Evolutionary conservation across 2,797 vertebrate species (phyloP).

Genomic region (Cephalopachus bancanus): DNA sequence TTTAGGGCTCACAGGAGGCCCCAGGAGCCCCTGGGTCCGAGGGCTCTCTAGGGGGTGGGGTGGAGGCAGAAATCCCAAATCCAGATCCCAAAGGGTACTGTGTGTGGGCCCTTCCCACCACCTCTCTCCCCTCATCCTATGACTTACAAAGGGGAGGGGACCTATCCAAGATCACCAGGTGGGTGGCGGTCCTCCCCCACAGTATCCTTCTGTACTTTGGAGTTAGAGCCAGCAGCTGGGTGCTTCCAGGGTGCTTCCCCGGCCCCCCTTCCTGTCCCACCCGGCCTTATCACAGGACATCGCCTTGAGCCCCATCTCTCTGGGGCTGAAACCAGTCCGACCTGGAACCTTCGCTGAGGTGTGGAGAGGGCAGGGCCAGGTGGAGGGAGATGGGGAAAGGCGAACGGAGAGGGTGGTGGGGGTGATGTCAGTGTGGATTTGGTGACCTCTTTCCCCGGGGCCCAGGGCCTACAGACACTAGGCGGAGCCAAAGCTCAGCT

Average conservation of each 20-base stretch:
- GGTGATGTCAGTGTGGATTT: not conserved
- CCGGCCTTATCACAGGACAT: not conserved
- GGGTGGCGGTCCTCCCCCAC: not conserved
- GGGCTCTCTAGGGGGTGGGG: not conserved
- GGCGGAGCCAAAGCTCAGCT: not conserved
- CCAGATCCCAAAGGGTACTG: not conserved
- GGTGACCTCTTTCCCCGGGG: not conserved
- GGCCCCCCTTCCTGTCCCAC: not conserved
- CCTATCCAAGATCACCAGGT: not conserved
- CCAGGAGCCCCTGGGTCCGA: not conserved
- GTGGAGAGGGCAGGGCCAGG: not conserved
- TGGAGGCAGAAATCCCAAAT: not conserved
- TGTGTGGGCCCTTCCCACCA: no score
- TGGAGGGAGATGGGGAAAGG: not conserved
- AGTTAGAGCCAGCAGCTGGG: not conserved
- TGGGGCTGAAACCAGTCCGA: not conserved
- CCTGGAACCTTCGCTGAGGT: not conserved
- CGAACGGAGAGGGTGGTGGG: not conserved
- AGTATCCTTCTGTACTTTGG: conserved; percentile 25
- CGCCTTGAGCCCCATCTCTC: not conserved
- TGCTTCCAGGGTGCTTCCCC: not conserved
- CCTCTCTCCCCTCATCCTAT: not conserved
- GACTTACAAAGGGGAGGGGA: not conserved
- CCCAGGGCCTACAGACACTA: not conserved
- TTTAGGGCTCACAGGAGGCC: not conserved